Evolutionary conservation across 2,113 vertebrate genomes (phyloP), one percentile per base, ranked within the genome.

Genomic region (Phylloscopus trochiloides): DNA sequence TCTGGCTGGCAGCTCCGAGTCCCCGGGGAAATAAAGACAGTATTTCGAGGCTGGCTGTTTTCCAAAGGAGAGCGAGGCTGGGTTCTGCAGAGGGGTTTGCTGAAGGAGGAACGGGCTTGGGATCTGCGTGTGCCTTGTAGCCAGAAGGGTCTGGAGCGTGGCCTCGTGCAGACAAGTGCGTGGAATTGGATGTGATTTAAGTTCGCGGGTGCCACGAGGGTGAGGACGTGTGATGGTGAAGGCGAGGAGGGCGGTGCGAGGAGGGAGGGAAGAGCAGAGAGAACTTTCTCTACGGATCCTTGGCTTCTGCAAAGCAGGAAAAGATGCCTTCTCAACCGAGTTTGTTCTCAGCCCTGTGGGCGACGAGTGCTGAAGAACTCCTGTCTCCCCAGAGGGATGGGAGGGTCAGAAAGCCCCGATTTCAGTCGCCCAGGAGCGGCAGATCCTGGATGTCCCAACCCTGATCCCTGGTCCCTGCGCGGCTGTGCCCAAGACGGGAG

Each of bases 351-450:
- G 74, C 81, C 81, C 76, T 18, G 47, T 0, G 52, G 77, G 81
- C 68, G 4, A 29, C 0, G 72, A 76, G 66, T 47, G 45, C 90
- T 73, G 94, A 59, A 59, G 77, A 20, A 51, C 40, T 86, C 51
- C 68, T 17, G 3, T 80, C 73, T 85, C 38, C 62, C 1, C 77
- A 65, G 45, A 36, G 40, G n/a, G n/a, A 14, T n/a, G 47, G 54
- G 5, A 65, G 59, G 82, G 83, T 99, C 97, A 99, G 98, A 99
- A 99, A 90, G 98, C 99, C 81, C 99, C 99, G 0, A 99, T 98
- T 96, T 99, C 99, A 54, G 99, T 99, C 40, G 98, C 98, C 99
- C 99, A 99, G 80, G 97, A 98, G 65, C 97, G 98, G 65, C 97
- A 97, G 13, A 98, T 96, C 96, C 98, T 98, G 85, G 96, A 96